Conservation (phyloP, 2,797 vertebrate genomes). For the Buphagus erythrorhynchus region DNA sequence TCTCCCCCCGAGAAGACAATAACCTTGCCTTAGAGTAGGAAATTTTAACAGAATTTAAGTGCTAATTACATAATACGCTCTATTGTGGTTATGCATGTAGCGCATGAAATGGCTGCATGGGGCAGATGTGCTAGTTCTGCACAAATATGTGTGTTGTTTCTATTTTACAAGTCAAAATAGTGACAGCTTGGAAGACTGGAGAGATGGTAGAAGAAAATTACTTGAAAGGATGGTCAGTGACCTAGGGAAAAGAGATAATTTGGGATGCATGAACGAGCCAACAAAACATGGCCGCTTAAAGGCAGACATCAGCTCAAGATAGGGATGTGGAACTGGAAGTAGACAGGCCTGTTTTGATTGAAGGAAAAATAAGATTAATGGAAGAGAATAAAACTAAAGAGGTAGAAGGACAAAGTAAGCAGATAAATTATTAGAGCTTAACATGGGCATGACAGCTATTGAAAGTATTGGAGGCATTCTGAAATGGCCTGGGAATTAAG, state of each 20-base stretch:
- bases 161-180: background rate
- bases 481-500: background rate
- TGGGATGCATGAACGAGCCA: background rate
- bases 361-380: background rate
- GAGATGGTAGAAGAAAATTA: background rate
- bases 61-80: background rate
- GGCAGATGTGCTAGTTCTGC: background rate
- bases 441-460: background rate
- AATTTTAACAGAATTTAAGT: background rate
- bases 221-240: background rate
- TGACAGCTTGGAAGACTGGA: background rate
- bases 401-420: background rate
- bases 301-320: background rate
- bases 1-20: background rate
- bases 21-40: background rate
- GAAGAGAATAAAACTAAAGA: background rate
- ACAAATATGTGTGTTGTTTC: background rate
- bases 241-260: background rate
- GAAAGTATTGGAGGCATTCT: background rate
- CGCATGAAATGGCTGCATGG: background rate
- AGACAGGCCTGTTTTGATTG: background rate
- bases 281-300: background rate
- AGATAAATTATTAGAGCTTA: background rate
- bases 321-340: background rate
- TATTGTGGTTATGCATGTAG: background rate